A percentile compares a stretch with the other conserved stretches of the same genome.
Evolutionary conservation across 2,888 invertebrate species (phyloP).

Genomic region (Cantharis rustica): DNA sequence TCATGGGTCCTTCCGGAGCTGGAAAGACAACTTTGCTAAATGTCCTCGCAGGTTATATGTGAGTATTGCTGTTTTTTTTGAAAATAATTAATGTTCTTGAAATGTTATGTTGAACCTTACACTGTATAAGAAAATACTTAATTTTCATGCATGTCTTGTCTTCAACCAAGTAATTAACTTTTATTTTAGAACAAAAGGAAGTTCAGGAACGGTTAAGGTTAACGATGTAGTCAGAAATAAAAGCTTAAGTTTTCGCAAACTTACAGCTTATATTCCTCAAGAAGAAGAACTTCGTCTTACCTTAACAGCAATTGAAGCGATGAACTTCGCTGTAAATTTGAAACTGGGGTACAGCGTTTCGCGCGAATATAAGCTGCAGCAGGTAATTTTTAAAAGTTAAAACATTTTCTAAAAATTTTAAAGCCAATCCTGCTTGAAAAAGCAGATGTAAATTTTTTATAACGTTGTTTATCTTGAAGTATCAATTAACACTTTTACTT

Average conservation of each 20-base stretch:
- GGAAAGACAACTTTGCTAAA: slow-evolving; percentile 92
- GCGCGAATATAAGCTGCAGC: slow-evolving; percentile 69
- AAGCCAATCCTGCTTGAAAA: too few relatives aligned
- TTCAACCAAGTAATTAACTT: neutral
- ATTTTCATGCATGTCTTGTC: neutral
- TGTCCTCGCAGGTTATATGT: slow-evolving; percentile 86
- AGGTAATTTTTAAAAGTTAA: slow-evolving; percentile 53
- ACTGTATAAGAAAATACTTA: neutral
- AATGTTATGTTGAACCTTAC: neutral
- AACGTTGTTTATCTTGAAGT: too few relatives aligned
- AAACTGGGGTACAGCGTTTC: slow-evolving; percentile 75
- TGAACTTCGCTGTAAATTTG: slow-evolving; percentile 76
- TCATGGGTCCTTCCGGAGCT: slow-evolving; percentile 97
- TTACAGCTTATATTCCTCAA: slow-evolving; percentile 83
- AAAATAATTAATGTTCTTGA: neutral
- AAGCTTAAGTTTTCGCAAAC: slow-evolving; percentile 80
- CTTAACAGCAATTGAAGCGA: slow-evolving; percentile 75
- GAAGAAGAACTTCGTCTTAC: slow-evolving; percentile 74
- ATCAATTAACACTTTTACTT: neutral
- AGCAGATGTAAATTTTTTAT: too few relatives aligned
- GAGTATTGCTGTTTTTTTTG: slow-evolving; percentile 33
- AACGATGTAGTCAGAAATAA: slow-evolving; percentile 65
- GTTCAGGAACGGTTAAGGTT: slow-evolving; percentile 47
- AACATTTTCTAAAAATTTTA: too few relatives aligned
- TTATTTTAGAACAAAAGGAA: slow-evolving; percentile 50